These are phyloP conservation scores for Zoanthus solanderi DNA, from an alignment of 92 coral and sea anemone species.

Conservation along the genomic window DNA sequence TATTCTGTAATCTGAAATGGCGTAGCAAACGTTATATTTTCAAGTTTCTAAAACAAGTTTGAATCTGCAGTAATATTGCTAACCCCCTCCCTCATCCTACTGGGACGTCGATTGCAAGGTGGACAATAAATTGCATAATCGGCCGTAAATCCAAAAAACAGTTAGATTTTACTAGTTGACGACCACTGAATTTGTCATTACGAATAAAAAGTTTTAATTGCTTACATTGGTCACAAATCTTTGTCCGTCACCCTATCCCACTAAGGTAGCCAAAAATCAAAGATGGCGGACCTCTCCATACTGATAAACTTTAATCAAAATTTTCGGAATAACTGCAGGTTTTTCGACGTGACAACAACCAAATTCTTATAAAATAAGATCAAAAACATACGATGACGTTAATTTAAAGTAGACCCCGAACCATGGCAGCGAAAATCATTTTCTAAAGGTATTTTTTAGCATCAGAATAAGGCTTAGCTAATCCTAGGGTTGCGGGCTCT, in stretches of 20 bases:
- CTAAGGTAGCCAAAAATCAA: background rate
- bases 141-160: background rate
- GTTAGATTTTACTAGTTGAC: background rate
- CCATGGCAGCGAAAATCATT: too few species aligned
- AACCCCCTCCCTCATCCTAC: background rate
- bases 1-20: constrained; percentile 5
- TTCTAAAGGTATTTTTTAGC: too few species aligned
- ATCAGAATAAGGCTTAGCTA: too few species aligned
- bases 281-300: constrained; percentile 12
- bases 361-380: constrained; percentile 19
- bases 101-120: background rate
- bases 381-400: background rate
- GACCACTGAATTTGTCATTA: background rate
- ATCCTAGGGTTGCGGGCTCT: too few species aligned
- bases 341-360: constrained; percentile 21
- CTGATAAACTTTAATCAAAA: constrained; percentile 3
- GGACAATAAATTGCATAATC: background rate
- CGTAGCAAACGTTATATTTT: background rate
- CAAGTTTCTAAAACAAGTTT: background rate
- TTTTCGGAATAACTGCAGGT: constrained; percentile 18
- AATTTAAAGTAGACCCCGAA: too few species aligned
- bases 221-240: constrained; percentile 19
- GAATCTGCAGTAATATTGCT: background rate
- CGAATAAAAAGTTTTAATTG: constrained; percentile 11
- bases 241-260: background rate